Percentiles rank a stretch among this genome's conserved stretches.
These are phyloP conservation scores for Phrynocephalus versicolor DNA, from an alignment of 2,113 vertebrate genomes.

Conservation along the genomic window DNA sequence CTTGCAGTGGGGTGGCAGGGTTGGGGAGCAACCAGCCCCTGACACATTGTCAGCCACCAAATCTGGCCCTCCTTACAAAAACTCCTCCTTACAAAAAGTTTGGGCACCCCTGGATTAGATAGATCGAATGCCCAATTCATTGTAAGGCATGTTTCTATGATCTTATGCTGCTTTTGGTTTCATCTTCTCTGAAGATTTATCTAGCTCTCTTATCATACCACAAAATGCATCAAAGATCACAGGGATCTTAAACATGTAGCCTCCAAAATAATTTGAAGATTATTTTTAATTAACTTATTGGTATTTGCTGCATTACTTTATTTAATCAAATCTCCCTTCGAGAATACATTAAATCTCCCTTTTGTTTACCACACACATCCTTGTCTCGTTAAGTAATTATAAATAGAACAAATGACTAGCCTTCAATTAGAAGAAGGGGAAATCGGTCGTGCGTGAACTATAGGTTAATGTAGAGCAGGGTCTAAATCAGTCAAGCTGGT, in stretches of 20 bases:
- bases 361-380: slow-evolving; percentile 52
- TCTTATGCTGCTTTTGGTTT: no score
- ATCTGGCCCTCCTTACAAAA: no score
- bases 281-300: slow-evolving; percentile 42
- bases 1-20: no score
- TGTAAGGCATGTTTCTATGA: not conserved
- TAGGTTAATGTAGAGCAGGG: slow-evolving; percentile 51
- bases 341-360: slow-evolving; percentile 43
- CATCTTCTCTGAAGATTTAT: no score
- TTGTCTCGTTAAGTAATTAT: slow-evolving; percentile 61
- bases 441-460: slow-evolving; percentile 51
- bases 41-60: no score
- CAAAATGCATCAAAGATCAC: slow-evolving; percentile 34
- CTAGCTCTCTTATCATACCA: not conserved
- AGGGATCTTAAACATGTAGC: slow-evolving; percentile 34
- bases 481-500: slow-evolving; percentile 53
- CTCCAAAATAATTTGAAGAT: slow-evolving; percentile 5
- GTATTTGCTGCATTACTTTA: slow-evolving; percentile 44
- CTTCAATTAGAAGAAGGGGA: slow-evolving; percentile 62
- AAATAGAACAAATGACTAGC: slow-evolving; percentile 55
- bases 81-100: no score
- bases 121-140: no score
- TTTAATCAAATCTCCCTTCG: no score
- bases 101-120: no score
- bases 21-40: no score